Evolutionary conservation across 2,888 invertebrate species (phyloP).

Genomic region (Zygaena filipendulae): DNA sequence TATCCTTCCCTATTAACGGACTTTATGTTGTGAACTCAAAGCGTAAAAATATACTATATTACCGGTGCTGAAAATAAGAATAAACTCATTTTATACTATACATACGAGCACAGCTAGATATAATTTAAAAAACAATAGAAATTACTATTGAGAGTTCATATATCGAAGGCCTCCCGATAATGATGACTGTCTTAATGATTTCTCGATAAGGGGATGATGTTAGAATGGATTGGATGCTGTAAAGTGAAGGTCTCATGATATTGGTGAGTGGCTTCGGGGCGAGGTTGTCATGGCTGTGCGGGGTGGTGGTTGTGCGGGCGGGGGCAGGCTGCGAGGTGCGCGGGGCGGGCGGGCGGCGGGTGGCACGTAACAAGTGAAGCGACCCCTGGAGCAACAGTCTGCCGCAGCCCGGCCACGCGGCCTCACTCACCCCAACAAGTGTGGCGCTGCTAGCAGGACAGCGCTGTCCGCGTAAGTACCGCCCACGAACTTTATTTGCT

Average conservation of each 20-base stretch:
- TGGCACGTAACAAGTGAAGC: conserved; percentile 66
- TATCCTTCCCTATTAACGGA: too few species aligned
- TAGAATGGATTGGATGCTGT: too few species aligned
- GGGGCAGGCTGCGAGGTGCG: conserved; percentile 26
- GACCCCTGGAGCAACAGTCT: conserved; percentile 68
- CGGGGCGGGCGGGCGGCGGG: conserved; percentile 45
- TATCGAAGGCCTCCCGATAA: too few species aligned
- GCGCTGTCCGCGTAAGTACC: conserved; percentile 45
- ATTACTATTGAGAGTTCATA: too few species aligned
- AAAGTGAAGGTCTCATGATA: conserved; percentile 52
- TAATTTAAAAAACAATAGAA: too few species aligned
- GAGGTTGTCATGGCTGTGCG: conserved; percentile 34
- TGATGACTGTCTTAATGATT: too few species aligned
- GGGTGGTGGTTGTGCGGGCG: conserved; percentile 24
- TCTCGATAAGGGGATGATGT: too few species aligned
- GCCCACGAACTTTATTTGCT: conserved; percentile 35
- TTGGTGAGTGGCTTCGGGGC: conserved; percentile 48
- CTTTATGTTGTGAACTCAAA: too few species aligned
- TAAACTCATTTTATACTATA: too few species aligned
- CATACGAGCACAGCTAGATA: too few species aligned
- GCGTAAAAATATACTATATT: too few species aligned
- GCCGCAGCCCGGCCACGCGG: conserved; percentile 67
- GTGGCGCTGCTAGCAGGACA: conserved; percentile 24
- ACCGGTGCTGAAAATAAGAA: too few species aligned
- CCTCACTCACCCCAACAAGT: conserved; percentile 43